Base-by-base conservation (phyloP, 2,113 vertebrate species). In the Pungitius pungitius region DNA sequence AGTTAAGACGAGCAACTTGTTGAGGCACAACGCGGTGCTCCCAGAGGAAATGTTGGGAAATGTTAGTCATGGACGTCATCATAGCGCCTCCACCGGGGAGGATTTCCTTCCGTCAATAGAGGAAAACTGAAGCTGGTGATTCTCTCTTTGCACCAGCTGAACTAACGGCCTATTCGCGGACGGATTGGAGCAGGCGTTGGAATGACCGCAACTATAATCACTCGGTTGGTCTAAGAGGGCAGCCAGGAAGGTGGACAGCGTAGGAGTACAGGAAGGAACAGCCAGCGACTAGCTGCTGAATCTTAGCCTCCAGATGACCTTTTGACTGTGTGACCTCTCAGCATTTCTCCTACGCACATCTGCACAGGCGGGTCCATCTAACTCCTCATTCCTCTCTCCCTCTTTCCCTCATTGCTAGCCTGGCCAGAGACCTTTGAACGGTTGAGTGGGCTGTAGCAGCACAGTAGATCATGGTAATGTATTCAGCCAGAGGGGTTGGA, bases 401-500 rank as follows among this genome's bases (percentile, higher is more conserved):
- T 72, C 47, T 10, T 11, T 58, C 73, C 73, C 81, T 80, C 49
- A 20, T 73, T 42, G 18, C 68, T 62, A n/a, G 70, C 64, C 54
- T 69, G 86, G 79, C 84, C 86, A 81, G 71, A 89, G 89, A 87
- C 87, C 90, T 87, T 82, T 84, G 81, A 75, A 75, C 78, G 81
- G 75, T 73, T 78, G 81, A 89, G 88, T 88, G 85, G 85, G 88
- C 72, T 73, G 81, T 68, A 88, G 73, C 58, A 58, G 66, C 81
- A 79, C 78, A 84, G 84, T 86, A 85, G 83, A 87, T 90, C 84
- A 73, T 65, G 49, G 76, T 89, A 88, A 92, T 88, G 82, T 81
- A 87, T 91, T 90, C 87, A 82, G 84, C 90, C 85, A 74, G 80
- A 80, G 87, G 85, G 83, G 66, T 20, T 77, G 74, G 72, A 79